Conservation (phyloP, 1,140 invertebrate genomes). For the Drosophila fuyamai region DNA sequence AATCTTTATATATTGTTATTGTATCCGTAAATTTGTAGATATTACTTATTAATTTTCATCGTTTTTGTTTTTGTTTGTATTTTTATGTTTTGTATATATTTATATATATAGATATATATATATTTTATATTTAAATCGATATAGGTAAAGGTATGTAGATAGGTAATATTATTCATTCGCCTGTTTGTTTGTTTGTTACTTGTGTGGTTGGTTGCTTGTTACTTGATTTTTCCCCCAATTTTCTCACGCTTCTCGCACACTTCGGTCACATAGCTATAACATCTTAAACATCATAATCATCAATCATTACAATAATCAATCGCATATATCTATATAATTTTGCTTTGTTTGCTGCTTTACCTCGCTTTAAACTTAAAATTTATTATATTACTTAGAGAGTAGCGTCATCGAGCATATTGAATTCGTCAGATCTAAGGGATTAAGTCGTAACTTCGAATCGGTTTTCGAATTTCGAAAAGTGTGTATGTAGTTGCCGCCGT, state of each 20-base stretch:
- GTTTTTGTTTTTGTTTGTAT: constrained; percentile 58
- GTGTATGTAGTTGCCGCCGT: constrained; percentile 44
- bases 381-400: constrained; percentile 82
- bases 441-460: constrained; percentile 36
- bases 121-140: constrained; percentile 76
- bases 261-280: constrained; percentile 80
- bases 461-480: constrained; percentile 42
- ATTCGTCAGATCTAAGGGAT: constrained; percentile 74
- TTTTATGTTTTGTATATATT: constrained; percentile 72
- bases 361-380: constrained; percentile 72
- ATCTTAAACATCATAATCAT: constrained; percentile 79
- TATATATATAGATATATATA: constrained; percentile 57
- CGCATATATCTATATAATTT: constrained; percentile 59
- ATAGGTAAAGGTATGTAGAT: constrained; percentile 82
- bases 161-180: constrained; percentile 83
- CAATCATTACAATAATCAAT: constrained; percentile 77
- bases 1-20: constrained; percentile 61
- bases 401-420: constrained; percentile 83
- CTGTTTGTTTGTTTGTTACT: constrained; percentile 77
- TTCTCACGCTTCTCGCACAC: constrained; percentile 54
- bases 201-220: constrained; percentile 66
- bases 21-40: constrained; percentile 82
- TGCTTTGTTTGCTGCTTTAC: constrained; percentile 69
- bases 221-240: constrained; percentile 53
- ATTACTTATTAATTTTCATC: constrained; percentile 62